Base-by-base conservation (phyloP, 2,888 invertebrate species). In the Ectropis crepuscularia region DNA sequence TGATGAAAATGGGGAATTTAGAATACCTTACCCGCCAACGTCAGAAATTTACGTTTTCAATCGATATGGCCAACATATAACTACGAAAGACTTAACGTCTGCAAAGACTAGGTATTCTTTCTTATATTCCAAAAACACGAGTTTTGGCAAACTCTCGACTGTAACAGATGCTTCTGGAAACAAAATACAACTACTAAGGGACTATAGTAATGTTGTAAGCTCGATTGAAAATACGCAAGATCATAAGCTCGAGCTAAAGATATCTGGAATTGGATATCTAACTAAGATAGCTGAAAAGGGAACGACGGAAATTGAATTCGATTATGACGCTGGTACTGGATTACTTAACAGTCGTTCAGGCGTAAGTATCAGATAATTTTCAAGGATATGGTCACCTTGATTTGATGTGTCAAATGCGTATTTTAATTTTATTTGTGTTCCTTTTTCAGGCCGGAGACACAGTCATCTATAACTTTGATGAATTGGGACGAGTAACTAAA, bases 111-210 rank as follows among this genome's bases (percentile, higher is more conserved):
- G 98, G 83, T 99, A 99, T 87, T 97, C 98, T 53, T 99, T 99
- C 93, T 94, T 98, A 36, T 99, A 99, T 93, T 98, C 98, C 53
- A 99, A 99, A 81, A 98, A 98, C 83, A 98, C 98, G 6, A 98
- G 98, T 82, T 98, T 98, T 77, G 99, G 99, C 0, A 97, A 98
- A 81, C 91, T 99, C 58, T 97, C 97, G 0, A 97, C 97, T 0
- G 98, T 99, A 2, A 98, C 97, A 2, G 99, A 99, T 87, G 97
- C 97, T 63, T 97, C 98, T 5, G 98, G 98, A 71, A 96, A 98
- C 82, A 97, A 97, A 91, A 96, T 99, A 76, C 96, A 97, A 80
- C 96, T 99, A 82, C 90, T 98, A 57, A 94, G 99, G 72, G 98
- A 99, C 87, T 98, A 98, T 84, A 97, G 97, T 82, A 97, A 97